Base-by-base conservation (phyloP, 2,797 vertebrate genomes). In the Lagodon rhomboides region DNA sequence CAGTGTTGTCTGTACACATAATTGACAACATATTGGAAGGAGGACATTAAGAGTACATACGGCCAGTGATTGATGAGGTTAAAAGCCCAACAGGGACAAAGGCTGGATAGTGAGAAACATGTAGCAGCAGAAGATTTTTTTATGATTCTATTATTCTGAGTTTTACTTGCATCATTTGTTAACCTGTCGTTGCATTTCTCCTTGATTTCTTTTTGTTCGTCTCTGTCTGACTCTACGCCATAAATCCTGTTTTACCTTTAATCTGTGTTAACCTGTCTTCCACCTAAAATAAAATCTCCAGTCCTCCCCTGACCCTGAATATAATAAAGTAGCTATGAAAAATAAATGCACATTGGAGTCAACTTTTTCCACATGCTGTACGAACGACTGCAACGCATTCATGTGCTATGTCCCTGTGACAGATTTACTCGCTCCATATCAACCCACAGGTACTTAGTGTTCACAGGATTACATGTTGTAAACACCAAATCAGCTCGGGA, bases 381-480 rank as follows among this genome's bases (percentile, higher is more conserved):
- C 18, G 47, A 77, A 49, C 64, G 13, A 18, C 16, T 27, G 9
- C 49, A 22, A 22, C 6, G 4, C 54, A 49, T 77, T 77, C 30
- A 67, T 62, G 44, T 49, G 44, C 68, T 49, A 8, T 4, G 0
- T 78, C 12, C 73, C 54, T 77, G 73, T 81, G 75, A 75, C 80
- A 83, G 73, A 85, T 87, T 77, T 56, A 75, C 54, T 64, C 5
- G 13, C 78, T 77, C 44, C 53, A 60, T 63, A 79, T 73, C 69
- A 78, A 72, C 80, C 61, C 69, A 69, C 71, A 79, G 82, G 72
- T 84, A 68, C 55, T 76, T 68, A 41, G 72, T 71, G 75, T 86
- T 85, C 68, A 60, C 55, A 71, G 84, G 76, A 81, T 89, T 85
- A 85, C 75, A 72, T 71, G 77, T 75, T 79, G 75, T 88, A 84